Evolutionary conservation across 2,113 vertebrate species (phyloP), one percentile per base, ranked within the genome.

Genomic region (Fregetta grallaria): DNA sequence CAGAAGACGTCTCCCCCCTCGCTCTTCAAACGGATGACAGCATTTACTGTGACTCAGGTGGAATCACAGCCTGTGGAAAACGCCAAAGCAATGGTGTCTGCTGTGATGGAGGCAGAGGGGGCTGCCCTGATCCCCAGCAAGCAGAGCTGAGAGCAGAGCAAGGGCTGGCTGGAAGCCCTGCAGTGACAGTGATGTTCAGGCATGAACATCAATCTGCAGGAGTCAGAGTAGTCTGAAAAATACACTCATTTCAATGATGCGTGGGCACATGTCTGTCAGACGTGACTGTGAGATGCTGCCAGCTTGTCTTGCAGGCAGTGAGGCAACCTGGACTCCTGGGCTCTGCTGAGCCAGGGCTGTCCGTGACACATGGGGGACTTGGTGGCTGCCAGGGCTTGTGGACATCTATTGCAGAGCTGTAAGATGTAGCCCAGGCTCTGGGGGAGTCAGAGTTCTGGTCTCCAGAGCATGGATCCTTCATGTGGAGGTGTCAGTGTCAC

Each of bases 261-360:
- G 0, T n/a, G 20, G 27, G 22, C 58, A 68, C 2, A 1, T 0
- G 1, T 59, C 32, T 6, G 4, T 49, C 66, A 38, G 29, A 30
- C 5, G 4, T 49, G 52, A 67, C 42, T 26, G 34, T 2, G 3
- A 82, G 66, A n/a, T 50, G n/a, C 49, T 80, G 49, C 7, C 71
- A 61, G n/a, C 25, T 72, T 59, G 23, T 50, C 61, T 55, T 59
- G 47, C n/a, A 82, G 47, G 26, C 3, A 47, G 26, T 19, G 55
- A 67, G 71, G 62, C 38, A 88, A n/a, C 34, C 68, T 49, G 40
- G 32, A 29, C 22, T 34, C 26, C 15, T 21, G n/a, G 38, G 13
- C 4, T 86, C 32, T 73, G 68, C 71, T 86, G 19, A 82, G 42
- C 16, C 42, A 67, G 44, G 34, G 25, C 27, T 85, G 9, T 7